Conservation (phyloP, 1,140 invertebrate genomes). For the Dinothrombium tinctorium region DNA sequence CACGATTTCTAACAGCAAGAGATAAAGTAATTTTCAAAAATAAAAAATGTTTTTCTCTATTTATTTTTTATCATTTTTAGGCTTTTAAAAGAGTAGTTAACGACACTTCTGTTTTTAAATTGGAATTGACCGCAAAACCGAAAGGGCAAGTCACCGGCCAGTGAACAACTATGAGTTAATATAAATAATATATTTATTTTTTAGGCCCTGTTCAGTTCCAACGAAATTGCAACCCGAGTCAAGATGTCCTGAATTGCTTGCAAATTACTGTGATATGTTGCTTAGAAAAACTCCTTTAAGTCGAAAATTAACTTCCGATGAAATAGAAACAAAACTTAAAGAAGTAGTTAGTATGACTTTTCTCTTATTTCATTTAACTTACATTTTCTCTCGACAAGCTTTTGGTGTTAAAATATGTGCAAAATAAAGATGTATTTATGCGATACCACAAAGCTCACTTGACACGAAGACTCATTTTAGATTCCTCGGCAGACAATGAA, state of each 20-base stretch:
- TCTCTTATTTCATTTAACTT: constrained; percentile 7
- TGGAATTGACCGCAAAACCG: constrained; percentile 40
- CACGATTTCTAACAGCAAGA: constrained; percentile 81
- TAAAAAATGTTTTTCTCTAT: background rate
- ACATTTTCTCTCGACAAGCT: constrained; percentile 38
- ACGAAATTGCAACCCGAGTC: constrained; percentile 36
- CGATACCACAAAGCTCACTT: constrained; percentile 95
- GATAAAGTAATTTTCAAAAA: constrained; percentile 41
- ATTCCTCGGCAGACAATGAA: constrained; percentile 91
- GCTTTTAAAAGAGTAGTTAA: constrained; percentile 95
- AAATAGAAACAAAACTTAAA: constrained; percentile 75
- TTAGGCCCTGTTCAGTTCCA: background rate
- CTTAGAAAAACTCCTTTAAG: constrained; percentile 84
- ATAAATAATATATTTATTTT: background rate
- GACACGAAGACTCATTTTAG: constrained; percentile 75
- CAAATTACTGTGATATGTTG: constrained; percentile 99
- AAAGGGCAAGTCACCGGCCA: constrained; percentile 25
- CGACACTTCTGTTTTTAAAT: constrained; percentile 83
- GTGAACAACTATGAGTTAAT: background rate
- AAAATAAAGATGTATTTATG: constrained; percentile 99
- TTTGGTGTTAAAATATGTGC: constrained; percentile 91
- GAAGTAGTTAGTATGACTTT: constrained; percentile 47
- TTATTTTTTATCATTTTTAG: constrained; percentile 14
- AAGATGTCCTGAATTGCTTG: constrained; percentile 91
- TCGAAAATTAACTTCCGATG: constrained; percentile 86